Base-by-base conservation (phyloP, 2,113 vertebrate genomes). In the Eurypyga helias region DNA sequence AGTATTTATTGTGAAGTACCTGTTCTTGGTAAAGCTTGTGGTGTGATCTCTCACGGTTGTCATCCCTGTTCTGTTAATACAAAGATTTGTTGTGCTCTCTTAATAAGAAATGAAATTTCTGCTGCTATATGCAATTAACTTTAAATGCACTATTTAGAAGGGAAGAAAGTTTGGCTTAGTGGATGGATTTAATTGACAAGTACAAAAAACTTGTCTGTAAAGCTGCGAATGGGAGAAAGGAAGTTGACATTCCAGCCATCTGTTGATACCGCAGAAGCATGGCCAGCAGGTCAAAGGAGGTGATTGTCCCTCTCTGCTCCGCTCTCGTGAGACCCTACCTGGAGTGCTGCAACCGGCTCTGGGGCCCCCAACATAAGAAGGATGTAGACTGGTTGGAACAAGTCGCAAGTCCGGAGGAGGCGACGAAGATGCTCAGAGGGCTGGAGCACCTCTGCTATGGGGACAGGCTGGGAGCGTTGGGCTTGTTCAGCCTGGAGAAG, bases 261-360 rank as follows among this genome's bases (percentile, higher is more conserved):
- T 0, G 0, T 45, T 0, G 3, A n/a, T 73, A 54, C 13, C 14
- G 41, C 10, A 41, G 41, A 41, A 41, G 41, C 12, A 12, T 41
- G 41, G 41, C 41, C 41, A 41, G 41, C 41, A 41, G 41, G 41
- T 41, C 41, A 41, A 41, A 41, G 41, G 41, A 41, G 41, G 41
- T 41, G 41, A 41, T 41, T 41, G 10, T 41, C 41, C 12, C 41
- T 12, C 41, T 41, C 41, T 41, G 12, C 41, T 41, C 41, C 12
- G 41, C 10, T 41, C 41, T 41, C 41, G 41, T 41, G 41, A 41
- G 41, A 41, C 41, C 41, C 41, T 12, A 10, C 41, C 12, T 41
- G 41, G 41, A 41, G 41, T 41, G 12, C 41, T 41, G 41, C 41
- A 12, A 10, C 41, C 41, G 12, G 41, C 41, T 41, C 41, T 41